Conservation (phyloP, 2,113 vertebrate species). For the Malaclemys terrapin region DNA sequence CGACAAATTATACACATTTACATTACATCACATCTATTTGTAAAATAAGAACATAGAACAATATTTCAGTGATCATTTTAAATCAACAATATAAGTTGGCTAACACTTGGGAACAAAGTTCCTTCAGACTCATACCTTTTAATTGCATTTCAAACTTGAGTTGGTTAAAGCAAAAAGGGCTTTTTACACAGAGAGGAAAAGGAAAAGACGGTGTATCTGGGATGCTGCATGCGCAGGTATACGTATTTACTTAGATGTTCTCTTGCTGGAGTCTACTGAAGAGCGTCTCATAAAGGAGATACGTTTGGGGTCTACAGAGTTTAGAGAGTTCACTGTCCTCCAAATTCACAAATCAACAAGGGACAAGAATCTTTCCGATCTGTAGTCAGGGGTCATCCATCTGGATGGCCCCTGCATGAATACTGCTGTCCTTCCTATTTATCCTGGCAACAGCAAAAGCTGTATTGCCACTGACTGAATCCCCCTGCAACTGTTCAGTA, state of each 20-base stretch:
- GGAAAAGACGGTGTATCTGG: no score
- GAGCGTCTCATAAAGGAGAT: fast-evolving
- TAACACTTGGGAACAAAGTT: neutral
- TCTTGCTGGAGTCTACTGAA: neutral
- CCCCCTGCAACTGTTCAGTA: fast-evolving
- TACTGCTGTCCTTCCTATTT: neutral
- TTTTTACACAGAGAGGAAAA: neutral
- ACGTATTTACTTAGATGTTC: fast-evolving
- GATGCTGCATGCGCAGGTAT: neutral
- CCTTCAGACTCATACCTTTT: neutral
- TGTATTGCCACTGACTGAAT: neutral
- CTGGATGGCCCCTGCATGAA: neutral
- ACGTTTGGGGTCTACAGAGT: neutral
- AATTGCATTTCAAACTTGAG: neutral
- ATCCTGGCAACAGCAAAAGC: neutral
- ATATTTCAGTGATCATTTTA: neutral
- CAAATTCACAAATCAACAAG: neutral
- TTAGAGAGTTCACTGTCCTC: neutral
- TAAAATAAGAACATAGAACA: neutral
- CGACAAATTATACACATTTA: neutral
- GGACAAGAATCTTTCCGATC: neutral
- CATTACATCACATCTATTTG: neutral
- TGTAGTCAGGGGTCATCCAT: neutral
- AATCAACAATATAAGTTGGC: neutral
- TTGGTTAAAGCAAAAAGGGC: fast-evolving